These are phyloP conservation scores for Myiotriccus ornatus DNA, from an alignment of 2,797 vertebrate species.

Conservation along the genomic window DNA sequence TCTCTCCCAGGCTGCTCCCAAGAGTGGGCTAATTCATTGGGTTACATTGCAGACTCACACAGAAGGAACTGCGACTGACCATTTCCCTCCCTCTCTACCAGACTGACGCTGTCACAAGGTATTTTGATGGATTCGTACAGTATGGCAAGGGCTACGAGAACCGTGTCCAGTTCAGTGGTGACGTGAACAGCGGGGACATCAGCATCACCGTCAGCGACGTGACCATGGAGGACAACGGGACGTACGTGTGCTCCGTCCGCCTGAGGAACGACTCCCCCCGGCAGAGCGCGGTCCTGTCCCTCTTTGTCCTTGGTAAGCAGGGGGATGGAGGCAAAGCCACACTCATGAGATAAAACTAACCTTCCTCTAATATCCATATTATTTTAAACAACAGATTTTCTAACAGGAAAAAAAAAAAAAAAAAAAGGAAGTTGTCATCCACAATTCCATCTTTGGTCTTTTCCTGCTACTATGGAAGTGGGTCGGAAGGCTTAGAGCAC, in stretches of 20 bases:
- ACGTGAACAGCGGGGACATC: not conserved
- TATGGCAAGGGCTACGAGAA: not conserved
- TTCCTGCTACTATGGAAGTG: not conserved
- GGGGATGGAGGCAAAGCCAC: not conserved
- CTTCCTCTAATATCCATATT: not conserved
- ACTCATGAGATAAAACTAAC: not conserved
- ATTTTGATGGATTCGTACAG: not conserved
- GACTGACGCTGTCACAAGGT: constrained; percentile 28
- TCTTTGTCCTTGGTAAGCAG: constrained; percentile 74
- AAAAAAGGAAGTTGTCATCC: not conserved
- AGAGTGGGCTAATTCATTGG: fast-evolving
- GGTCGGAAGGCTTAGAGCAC: not conserved
- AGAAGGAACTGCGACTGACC: not conserved
- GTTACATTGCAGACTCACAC: not conserved
- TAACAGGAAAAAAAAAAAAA: not conserved
- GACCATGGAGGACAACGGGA: constrained; percentile 75
- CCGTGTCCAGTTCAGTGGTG: not conserved
- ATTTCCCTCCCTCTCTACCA: not conserved
- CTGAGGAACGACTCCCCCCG: not conserved
- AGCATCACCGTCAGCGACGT: constrained; percentile 51
- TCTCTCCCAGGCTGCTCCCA: not conserved
- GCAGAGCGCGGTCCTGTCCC: not conserved
- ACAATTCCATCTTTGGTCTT: not conserved
- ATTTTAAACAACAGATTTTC: not conserved
- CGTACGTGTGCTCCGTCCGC: constrained; percentile 56